phyloP scores from a whole-genome alignment of 2,888 invertebrate species.

The Leptopilina drosophilae region DNA sequence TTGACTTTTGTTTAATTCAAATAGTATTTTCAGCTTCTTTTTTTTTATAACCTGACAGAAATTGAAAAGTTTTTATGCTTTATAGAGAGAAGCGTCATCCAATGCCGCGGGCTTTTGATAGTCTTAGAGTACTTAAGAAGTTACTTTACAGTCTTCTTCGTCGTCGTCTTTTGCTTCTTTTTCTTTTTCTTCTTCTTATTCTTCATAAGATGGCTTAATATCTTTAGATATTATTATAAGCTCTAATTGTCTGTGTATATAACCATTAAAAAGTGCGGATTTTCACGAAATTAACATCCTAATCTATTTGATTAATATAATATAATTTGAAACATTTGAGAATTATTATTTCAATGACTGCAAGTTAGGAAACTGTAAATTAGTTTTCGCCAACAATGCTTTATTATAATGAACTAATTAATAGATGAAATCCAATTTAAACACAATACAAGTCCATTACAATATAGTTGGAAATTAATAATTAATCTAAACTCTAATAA shows the following conservation, averaged over 20 bases:
- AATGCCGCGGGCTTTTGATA: conserved; percentile 22
- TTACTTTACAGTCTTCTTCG: conserved; percentile 17
- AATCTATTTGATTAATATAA: no score
- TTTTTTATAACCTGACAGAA: conserved; percentile 16
- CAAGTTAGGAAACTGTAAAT: no score
- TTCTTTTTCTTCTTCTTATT: neutral
- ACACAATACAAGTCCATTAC: no score
- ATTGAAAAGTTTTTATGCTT: conserved; percentile 28
- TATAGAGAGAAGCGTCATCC: conserved; percentile 2
- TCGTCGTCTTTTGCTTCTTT: neutral
- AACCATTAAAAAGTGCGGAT: conserved; percentile 37
- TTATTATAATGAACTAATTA: no score
- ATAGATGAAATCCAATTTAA: no score
- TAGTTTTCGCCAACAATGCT: no score
- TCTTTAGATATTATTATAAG: conserved; percentile 18
- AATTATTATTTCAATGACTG: no score
- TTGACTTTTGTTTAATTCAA: neutral
- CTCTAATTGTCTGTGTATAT: conserved; percentile 16
- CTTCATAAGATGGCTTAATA: conserved; percentile 16
- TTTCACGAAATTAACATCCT: no score
- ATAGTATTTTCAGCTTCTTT: neutral
- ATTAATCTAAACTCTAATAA: no score
- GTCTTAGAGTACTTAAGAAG: conserved; percentile 16
- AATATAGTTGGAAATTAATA: no score
- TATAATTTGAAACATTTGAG: no score